Evolutionary conservation across 2,113 vertebrate species (phyloP).

Genomic region (Hipposideros armiger): DNA sequence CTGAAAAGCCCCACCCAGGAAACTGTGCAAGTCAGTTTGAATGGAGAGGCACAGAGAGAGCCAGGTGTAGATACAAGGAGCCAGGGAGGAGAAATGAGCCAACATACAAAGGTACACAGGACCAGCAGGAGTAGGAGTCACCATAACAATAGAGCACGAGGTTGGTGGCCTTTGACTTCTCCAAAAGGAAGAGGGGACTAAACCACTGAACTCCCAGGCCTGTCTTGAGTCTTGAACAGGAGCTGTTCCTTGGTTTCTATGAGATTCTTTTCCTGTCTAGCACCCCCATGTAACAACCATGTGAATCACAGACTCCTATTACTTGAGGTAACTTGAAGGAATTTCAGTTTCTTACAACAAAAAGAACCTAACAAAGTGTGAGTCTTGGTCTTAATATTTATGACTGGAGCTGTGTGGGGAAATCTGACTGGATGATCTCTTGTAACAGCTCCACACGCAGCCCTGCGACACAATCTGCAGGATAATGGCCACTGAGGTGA

Average conservation of each 20-base stretch:
- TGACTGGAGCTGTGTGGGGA: background rate
- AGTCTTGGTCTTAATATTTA: conserved; percentile 7
- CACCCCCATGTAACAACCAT: background rate
- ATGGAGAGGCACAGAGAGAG: background rate
- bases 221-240: background rate
- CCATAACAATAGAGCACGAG: background rate
- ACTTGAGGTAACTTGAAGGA: background rate
- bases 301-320: background rate
- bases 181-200: background rate
- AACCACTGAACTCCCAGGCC: background rate
- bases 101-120: background rate
- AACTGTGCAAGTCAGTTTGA: background rate
- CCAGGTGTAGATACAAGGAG: background rate
- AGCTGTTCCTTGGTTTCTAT: background rate
- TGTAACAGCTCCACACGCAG: background rate
- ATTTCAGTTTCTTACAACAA: background rate
- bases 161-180: background rate
- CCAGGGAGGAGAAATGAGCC: background rate
- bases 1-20: background rate
- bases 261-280: background rate
- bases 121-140: background rate
- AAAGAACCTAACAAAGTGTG: background rate
- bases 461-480: background rate
- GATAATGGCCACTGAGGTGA: background rate
- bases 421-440: background rate